phyloP scores from a whole-genome alignment of 2,888 invertebrate species.

The Pammene fasciana region DNA sequence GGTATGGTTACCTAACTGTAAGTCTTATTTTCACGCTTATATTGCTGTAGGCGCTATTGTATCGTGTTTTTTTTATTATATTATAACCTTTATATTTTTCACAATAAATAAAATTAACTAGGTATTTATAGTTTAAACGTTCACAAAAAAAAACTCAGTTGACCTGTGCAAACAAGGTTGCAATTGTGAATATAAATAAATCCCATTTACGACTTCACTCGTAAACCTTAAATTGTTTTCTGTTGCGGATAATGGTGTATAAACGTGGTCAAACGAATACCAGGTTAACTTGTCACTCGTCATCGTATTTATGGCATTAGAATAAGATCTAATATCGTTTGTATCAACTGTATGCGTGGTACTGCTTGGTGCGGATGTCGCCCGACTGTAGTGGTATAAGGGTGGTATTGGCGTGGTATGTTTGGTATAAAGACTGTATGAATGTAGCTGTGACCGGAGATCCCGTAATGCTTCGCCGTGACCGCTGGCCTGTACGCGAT shows the following conservation, averaged over 20 bases:
- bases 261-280: conserved; percentile 31
- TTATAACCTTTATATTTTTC: too few relatives aligned
- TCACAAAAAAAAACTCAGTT: conserved; percentile 44
- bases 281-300: neutral
- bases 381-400: conserved; percentile 11
- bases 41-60: too few relatives aligned
- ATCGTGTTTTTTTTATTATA: too few relatives aligned
- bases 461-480: conserved; percentile 63
- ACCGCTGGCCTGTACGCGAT: conserved; percentile 36
- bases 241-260: conserved; percentile 51
- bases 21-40: too few relatives aligned
- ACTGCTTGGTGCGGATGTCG: conserved; percentile 1
- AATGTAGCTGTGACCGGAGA: conserved; percentile 47
- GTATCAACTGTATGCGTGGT: neutral
- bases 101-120: conserved; percentile 14
- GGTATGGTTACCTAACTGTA: too few relatives aligned
- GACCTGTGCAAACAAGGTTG: conserved; percentile 65
- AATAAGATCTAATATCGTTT: conserved; percentile 3
- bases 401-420: conserved; percentile 57
- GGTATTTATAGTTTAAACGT: conserved; percentile 15
- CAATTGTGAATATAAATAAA: conserved; percentile 70
- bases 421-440: conserved; percentile 33
- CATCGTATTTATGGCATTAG: neutral
- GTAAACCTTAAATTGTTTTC: conserved; percentile 78
- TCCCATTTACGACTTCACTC: conserved; percentile 73